A percentile compares a stretch with the other conserved stretches of the same genome.
phyloP scores from a whole-genome alignment of 2,888 invertebrate genomes.

The Plebejus argus region DNA sequence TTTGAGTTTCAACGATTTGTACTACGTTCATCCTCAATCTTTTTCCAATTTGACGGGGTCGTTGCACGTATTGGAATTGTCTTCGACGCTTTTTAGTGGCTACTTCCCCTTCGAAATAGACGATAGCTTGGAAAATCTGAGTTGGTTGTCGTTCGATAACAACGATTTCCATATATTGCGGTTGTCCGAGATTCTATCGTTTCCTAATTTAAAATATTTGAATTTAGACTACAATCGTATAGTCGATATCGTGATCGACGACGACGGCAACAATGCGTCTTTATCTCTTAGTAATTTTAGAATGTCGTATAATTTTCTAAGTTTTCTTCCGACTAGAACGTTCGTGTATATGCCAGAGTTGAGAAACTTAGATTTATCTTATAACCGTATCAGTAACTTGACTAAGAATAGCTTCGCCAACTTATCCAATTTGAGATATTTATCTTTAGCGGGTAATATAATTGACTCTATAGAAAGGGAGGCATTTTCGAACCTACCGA shows the following conservation, averaged over 20 bases:
- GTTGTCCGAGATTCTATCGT: conserved; percentile 85
- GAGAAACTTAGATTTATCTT: conserved; percentile 88
- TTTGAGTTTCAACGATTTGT: conserved; percentile 94
- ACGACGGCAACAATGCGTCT: conserved; percentile 86
- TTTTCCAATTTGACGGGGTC: conserved; percentile 88
- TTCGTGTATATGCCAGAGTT: conserved; percentile 87
- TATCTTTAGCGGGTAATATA: conserved; percentile 92
- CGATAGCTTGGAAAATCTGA: conserved; percentile 86
- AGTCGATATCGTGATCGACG: conserved; percentile 83
- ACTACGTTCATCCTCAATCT: conserved; percentile 89
- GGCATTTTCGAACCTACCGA: conserved; percentile 88
- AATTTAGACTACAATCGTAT: conserved; percentile 93
- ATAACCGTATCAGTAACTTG: conserved; percentile 87
- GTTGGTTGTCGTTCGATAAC: conserved; percentile 93
- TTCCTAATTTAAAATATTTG: conserved; percentile 87
- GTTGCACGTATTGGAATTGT: conserved; percentile 91
- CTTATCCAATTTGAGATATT: conserved; percentile 88
- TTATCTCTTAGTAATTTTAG: conserved; percentile 88
- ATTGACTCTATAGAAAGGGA: conserved; percentile 86
- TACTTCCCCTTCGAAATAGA: conserved; percentile 89
- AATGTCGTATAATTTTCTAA: conserved; percentile 90
- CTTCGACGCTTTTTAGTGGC: conserved; percentile 91
- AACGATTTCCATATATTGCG: conserved; percentile 90
- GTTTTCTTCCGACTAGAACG: conserved; percentile 83
- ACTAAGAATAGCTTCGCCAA: conserved; percentile 87